Evolutionary conservation across 1,140 invertebrate genomes (phyloP).

Genomic region (Pachyrhynchus sulphureomaculatus): DNA sequence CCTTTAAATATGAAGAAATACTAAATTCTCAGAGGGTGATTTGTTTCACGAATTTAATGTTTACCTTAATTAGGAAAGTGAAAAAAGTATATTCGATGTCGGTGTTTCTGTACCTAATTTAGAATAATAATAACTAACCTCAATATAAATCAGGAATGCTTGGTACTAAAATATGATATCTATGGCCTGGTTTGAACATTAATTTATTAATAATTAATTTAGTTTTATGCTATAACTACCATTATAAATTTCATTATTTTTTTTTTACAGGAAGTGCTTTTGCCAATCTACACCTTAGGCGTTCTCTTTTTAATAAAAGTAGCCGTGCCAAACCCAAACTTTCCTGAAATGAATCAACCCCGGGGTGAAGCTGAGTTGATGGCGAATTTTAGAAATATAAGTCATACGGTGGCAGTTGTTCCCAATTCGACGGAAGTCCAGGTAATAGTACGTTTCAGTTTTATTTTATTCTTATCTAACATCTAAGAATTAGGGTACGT

Average conservation of each 20-base stretch:
- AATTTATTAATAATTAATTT: neutral
- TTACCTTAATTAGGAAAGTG: too few species aligned
- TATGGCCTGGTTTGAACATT: too few species aligned
- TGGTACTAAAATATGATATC: too few species aligned
- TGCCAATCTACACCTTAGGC: constrained; percentile 71
- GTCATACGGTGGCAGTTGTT: constrained; percentile 67
- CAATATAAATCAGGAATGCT: too few species aligned
- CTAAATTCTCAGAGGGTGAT: too few species aligned
- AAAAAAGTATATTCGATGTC: too few species aligned
- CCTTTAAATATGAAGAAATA: too few species aligned
- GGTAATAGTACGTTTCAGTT: constrained; percentile 51
- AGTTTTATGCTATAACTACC: too few species aligned
- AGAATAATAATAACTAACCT: too few species aligned
- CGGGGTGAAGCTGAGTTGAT: constrained; percentile 61
- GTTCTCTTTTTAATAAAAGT: constrained; percentile 71
- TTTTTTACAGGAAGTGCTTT: constrained; percentile 66
- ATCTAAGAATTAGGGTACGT: neutral
- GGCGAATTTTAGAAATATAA: constrained; percentile 61
- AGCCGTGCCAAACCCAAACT: constrained; percentile 71
- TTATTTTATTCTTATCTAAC: neutral
- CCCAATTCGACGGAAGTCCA: constrained; percentile 65
- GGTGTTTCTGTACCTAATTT: too few species aligned
- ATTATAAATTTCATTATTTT: neutral
- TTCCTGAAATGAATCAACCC: constrained; percentile 64
- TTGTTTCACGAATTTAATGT: too few species aligned